phyloP scores from a whole-genome alignment of 2,888 invertebrate genomes.

The Cataglyphis albicans region DNA sequence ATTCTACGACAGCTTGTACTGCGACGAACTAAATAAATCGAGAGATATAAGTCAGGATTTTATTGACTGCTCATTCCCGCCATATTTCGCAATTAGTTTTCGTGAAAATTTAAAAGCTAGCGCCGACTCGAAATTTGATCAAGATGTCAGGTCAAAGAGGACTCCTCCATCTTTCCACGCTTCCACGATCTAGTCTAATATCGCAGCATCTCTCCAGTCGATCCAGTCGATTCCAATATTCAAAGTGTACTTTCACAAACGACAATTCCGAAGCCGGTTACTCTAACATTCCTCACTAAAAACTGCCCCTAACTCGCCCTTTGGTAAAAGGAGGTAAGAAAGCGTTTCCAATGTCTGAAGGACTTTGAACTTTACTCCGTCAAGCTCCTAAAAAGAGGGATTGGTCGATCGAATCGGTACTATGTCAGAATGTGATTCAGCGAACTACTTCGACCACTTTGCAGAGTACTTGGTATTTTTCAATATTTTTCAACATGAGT shows the following conservation, averaged over 20 bases:
- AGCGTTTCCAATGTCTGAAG: constrained; percentile 40
- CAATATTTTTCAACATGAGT: not conserved
- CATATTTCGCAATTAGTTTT: constrained; percentile 36
- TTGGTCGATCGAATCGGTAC: constrained; percentile 32
- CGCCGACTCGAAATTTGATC: constrained; percentile 50
- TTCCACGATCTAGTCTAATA: constrained; percentile 51
- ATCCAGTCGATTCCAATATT: constrained; percentile 62
- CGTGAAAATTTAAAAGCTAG: constrained; percentile 40
- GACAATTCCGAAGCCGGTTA: constrained; percentile 64
- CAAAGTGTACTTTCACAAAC: constrained; percentile 67
- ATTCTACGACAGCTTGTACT: not conserved
- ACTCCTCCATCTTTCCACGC: constrained; percentile 25
- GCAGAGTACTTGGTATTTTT: not conserved
- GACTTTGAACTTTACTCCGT: constrained; percentile 45
- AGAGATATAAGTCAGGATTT: not conserved
- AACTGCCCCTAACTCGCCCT: constrained; percentile 63
- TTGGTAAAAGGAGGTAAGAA: constrained; percentile 63
- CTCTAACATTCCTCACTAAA: constrained; percentile 63
- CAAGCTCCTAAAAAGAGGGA: not conserved
- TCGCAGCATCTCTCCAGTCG: constrained; percentile 54
- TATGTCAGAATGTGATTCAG: not conserved
- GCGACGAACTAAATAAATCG: constrained; percentile 7
- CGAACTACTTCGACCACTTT: not conserved
- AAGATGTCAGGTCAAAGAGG: constrained; percentile 68
- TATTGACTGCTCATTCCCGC: not conserved